phyloP scores from a whole-genome alignment of 2,888 invertebrate genomes.

The Ellobium chinense region DNA sequence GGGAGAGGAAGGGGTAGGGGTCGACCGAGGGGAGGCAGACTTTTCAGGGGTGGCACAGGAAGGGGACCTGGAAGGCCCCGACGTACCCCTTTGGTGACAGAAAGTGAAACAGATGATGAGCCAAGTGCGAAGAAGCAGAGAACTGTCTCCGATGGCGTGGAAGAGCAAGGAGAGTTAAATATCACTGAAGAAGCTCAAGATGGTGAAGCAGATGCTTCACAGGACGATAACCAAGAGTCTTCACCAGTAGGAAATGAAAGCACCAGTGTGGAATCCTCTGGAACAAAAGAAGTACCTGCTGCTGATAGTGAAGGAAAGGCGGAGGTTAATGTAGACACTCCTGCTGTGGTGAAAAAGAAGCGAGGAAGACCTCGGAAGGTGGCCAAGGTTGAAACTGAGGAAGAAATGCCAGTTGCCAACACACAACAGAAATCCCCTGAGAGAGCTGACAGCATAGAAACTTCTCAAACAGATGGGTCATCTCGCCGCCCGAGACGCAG shows the following conservation, averaged over 20 bases:
- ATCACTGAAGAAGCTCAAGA: conserved; percentile 22
- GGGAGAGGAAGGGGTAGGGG: conserved; percentile 38
- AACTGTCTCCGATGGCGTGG: conserved; percentile 8
- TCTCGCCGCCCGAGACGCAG: conserved; percentile 22
- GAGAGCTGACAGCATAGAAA: not conserved
- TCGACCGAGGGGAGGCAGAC: conserved; percentile 27
- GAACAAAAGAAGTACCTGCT: not conserved
- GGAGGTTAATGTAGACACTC: not conserved
- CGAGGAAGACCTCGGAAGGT: conserved; percentile 48
- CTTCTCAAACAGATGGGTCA: not conserved
- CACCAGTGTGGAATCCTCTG: conserved; percentile 16
- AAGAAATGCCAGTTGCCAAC: not conserved
- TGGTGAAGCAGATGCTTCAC: conserved; percentile 7
- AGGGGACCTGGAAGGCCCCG: conserved; percentile 45
- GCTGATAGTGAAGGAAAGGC: not conserved
- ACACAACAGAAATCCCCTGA: not conserved
- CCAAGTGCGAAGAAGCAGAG: not conserved
- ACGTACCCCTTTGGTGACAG: not conserved
- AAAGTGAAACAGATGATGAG: conserved; percentile 25
- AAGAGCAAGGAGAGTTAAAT: conserved; percentile 23
- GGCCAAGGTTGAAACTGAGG: conserved; percentile 2
- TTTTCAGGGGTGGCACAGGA: conserved; percentile 2
- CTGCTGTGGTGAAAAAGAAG: conserved; percentile 8
- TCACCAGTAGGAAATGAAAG: too few species aligned
- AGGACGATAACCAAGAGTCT: too few species aligned